Base-by-base conservation (phyloP, 2,888 invertebrate species). In the Cerastis leucographa region DNA sequence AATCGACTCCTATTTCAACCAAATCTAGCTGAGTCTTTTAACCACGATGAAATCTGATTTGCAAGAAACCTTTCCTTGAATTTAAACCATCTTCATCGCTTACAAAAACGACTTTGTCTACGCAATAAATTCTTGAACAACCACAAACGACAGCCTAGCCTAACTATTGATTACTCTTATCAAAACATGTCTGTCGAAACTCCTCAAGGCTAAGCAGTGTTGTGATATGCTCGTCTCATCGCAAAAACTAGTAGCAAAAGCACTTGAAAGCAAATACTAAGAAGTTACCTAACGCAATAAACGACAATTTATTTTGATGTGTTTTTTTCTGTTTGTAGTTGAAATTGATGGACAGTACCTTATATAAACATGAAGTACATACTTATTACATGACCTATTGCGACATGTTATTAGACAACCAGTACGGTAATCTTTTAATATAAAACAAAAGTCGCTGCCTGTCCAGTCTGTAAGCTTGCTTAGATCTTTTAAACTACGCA, bases 121-220 rank as follows among this genome's bases (percentile, higher is more conserved):
- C 46, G 42, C n/a, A 78, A 56, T 42, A 49, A 29, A 72, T 46
- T 46, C 71, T 70, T 70, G 12, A 22, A 62, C 11, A 51, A 69
- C 35, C 44, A 51, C 42, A 44, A 49, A 65, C n/a, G 22, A 29
- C 29, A 49, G 7, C 42, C n/a, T 49, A 65, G 25, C 19, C 64
- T n/a, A 42, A 25, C 17, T 42, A 74, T 46, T 44, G 64, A 78
- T 71, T 62, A 29, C 42, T 81, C 61, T 25, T 44, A 68, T 72
- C 64, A 71, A 83, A 71, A 78, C 68, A 65, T 11, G 25, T 64
- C 73, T 56, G 46, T 54, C 54, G 49, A 69, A 46, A 73, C 29
- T 40, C 25, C 17, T 49, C 59, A 76, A 83, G 59, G 51, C 51
- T 51, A 14, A 25, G 14, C n/a, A 25, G 12, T 42, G 42, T 49